phyloP scores from a whole-genome alignment of 1,140 invertebrate species.

The Drosophila orosa region DNA sequence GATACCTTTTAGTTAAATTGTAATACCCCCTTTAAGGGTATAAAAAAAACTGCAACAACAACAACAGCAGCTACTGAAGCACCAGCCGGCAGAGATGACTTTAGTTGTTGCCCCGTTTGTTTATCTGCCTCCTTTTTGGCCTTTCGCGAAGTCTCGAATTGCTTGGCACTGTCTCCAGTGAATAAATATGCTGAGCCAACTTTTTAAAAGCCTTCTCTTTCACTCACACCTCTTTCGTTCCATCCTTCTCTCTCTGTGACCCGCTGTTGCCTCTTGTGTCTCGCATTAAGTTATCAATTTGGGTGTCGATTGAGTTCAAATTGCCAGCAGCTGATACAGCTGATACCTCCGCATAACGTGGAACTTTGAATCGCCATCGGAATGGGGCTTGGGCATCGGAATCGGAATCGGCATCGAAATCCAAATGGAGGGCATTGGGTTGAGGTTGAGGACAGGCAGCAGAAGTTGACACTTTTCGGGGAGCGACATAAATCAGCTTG shows the following conservation, averaged over 20 bases:
- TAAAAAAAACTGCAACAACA: background rate
- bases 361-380: conserved; percentile 15
- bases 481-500: conserved; percentile 73
- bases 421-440: conserved; percentile 68
- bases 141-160: conserved; percentile 42
- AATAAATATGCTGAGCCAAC: conserved; percentile 56
- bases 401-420: background rate
- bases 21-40: background rate
- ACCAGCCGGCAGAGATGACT: conserved; percentile 30
- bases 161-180: conserved; percentile 35
- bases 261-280: conserved; percentile 10
- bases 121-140: conserved; percentile 22
- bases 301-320: conserved; percentile 74
- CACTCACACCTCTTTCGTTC: conserved; percentile 20
- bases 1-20: background rate
- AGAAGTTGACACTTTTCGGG: conserved; percentile 77
- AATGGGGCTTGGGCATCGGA: conserved; percentile 6
- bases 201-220: conserved; percentile 51
- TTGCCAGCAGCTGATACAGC: conserved; percentile 75
- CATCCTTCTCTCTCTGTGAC: conserved; percentile 12
- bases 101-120: conserved; percentile 45
- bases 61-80: conserved; percentile 18
- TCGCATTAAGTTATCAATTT: conserved; percentile 80
- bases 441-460: conserved; percentile 49
- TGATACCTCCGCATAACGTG: conserved; percentile 8